Conservation (phyloP, 2,113 vertebrate genomes). For the Albula glossodonta region DNA sequence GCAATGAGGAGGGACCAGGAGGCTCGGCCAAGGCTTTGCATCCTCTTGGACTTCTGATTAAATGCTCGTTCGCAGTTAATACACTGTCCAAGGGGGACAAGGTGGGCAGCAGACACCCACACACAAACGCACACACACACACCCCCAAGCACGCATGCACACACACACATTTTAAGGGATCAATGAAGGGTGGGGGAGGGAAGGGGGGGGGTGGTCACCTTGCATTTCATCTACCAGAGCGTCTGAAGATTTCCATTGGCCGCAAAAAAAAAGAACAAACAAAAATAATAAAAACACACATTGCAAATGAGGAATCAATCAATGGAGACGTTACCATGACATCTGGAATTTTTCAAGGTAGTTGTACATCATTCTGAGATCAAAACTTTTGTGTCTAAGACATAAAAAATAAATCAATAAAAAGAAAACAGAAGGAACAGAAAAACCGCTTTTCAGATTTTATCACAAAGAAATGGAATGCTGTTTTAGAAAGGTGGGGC, state of each 20-base stretch:
- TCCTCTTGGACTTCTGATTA: conserved; percentile 7
- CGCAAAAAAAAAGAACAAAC: conserved; percentile 16
- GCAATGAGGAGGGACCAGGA: not conserved
- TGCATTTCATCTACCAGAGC: conserved; percentile 34
- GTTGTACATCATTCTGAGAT: not conserved
- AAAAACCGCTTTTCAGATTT: not conserved
- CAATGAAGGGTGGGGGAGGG: not conserved
- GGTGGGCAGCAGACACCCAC: not conserved
- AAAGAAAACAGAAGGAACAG: not conserved
- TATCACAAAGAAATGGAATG: not conserved
- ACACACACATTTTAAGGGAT: not conserved
- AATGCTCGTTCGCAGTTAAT: not conserved
- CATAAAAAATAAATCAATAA: not conserved
- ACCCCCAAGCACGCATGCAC: not conserved
- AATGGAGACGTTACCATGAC: not conserved
- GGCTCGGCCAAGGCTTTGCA: not conserved
- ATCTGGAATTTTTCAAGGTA: not conserved
- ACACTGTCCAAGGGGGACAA: not conserved
- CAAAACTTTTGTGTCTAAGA: not conserved
- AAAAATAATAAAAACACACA: conserved; percentile 7
- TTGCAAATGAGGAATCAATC: conserved; percentile 4
- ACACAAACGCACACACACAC: not conserved
- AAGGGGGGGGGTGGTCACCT: conserved; percentile 20
- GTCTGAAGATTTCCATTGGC: conserved; percentile 34
- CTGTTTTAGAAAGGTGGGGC: not conserved